phyloP scores from a whole-genome alignment of 2,113 vertebrate species.

The Muscicapa adusta region DNA sequence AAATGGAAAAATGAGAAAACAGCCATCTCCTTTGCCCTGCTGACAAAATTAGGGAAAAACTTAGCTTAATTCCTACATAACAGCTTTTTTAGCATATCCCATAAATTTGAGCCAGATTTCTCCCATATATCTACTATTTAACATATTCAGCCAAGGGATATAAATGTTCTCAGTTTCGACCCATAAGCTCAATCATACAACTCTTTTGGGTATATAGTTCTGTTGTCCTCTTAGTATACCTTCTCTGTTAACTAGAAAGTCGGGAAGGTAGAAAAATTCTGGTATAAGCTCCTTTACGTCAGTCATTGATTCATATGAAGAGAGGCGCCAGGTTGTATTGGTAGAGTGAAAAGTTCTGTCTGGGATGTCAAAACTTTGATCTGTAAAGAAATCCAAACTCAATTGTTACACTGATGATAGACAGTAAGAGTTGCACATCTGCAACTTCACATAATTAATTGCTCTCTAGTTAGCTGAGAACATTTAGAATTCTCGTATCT shows the following conservation, averaged over 20 bases:
- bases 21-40: neutral
- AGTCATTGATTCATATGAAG: constrained; percentile 97
- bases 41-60: neutral
- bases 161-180: neutral
- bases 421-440: neutral
- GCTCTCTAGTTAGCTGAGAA: neutral
- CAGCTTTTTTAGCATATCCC: neutral
- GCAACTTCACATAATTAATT: neutral
- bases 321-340: constrained; percentile 97
- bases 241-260: constrained; percentile 97
- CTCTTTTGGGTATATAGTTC: neutral
- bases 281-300: constrained; percentile 98
- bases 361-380: constrained; percentile 99
- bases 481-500: neutral
- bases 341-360: constrained; percentile 99
- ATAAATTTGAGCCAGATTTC: neutral
- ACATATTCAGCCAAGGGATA: neutral
- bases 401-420: neutral
- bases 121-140: neutral
- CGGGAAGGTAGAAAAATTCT: constrained; percentile 97
- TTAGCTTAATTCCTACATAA: neutral
- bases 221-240: constrained; percentile 69
- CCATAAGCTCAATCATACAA: neutral
- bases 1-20: neutral
- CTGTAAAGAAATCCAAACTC: constrained; percentile 75